A percentile compares a stretch with the other conserved stretches of the same genome.
These are phyloP conservation scores for Drosophila melanica DNA, from an alignment of 1,140 invertebrate genomes.

Conservation along the genomic window DNA sequence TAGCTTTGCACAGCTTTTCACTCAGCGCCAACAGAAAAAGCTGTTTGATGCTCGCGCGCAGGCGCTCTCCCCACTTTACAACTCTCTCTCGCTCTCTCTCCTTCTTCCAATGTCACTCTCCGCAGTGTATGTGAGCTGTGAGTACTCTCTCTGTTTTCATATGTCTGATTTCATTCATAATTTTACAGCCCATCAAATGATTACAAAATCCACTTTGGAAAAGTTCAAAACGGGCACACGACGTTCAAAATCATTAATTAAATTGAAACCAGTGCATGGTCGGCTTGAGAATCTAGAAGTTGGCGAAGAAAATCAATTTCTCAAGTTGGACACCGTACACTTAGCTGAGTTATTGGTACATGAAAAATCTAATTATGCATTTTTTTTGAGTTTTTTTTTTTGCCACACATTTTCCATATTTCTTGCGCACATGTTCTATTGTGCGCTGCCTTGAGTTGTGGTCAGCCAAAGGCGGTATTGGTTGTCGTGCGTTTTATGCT, in stretches of 20 bases:
- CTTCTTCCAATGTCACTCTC: slow-evolving; percentile 11
- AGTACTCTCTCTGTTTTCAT: slow-evolving; percentile 27
- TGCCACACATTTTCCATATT: slow-evolving; percentile 27
- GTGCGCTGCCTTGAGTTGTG: slow-evolving; percentile 26
- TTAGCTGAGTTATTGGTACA: slow-evolving; percentile 78
- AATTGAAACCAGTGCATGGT: slow-evolving; percentile 70
- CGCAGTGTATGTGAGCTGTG: slow-evolving; percentile 9
- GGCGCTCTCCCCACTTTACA: slow-evolving; percentile 1
- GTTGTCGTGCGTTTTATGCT: slow-evolving; percentile 78
- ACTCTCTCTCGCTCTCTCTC: slow-evolving; percentile 10
- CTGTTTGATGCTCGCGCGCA: slow-evolving; percentile 19
- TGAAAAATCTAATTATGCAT: slow-evolving; percentile 79
- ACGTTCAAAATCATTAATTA: slow-evolving; percentile 77
- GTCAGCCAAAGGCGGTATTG: slow-evolving; percentile 34
- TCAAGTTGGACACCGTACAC: slow-evolving; percentile 63
- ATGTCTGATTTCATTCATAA: slow-evolving; percentile 69
- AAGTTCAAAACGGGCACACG: slow-evolving; percentile 68
- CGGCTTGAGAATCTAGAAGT: slow-evolving; percentile 28
- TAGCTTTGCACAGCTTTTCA: slow-evolving; percentile 21
- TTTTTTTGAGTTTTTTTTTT: slow-evolving; percentile 8
- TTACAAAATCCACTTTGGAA: slow-evolving; percentile 67
- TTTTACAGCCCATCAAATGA: slow-evolving; percentile 55
- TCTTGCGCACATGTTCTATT: slow-evolving; percentile 34
- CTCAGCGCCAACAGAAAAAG: slow-evolving; percentile 27
- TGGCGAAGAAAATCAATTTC: slow-evolving; percentile 69